Evolutionary conservation across 2,888 invertebrate genomes (phyloP).

Genomic region (Eulithis prunata): DNA sequence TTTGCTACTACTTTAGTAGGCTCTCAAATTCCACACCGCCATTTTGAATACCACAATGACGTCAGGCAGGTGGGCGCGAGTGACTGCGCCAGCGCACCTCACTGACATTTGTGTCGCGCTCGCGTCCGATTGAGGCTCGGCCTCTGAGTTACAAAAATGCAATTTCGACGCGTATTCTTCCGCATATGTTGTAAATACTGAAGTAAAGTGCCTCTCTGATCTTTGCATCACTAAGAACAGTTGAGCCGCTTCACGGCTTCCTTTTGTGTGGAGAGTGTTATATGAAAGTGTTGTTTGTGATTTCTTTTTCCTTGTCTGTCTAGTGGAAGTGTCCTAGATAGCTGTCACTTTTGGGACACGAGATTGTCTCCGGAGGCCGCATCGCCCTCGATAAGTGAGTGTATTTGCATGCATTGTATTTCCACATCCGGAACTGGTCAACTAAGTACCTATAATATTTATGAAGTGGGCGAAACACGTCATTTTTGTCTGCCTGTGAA

Average conservation of each 20-base stretch:
- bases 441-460: conserved; percentile 37
- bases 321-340: conserved; percentile 75
- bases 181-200: conserved; percentile 69
- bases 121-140: conserved; percentile 76
- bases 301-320: conserved; percentile 71
- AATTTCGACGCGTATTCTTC: conserved; percentile 70
- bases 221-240: conserved; percentile 76
- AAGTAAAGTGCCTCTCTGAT: conserved; percentile 74
- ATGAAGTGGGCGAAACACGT: conserved; percentile 78
- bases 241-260: conserved; percentile 60
- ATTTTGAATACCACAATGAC: conserved; percentile 82
- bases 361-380: conserved; percentile 68
- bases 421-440: conserved; percentile 64
- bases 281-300: conserved; percentile 77
- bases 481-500: conserved; percentile 58
- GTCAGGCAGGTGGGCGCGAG: conserved; percentile 80
- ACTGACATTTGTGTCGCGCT: conserved; percentile 73
- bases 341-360: conserved; percentile 65
- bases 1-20: conserved; percentile 68
- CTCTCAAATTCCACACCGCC: conserved; percentile 81
- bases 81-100: conserved; percentile 71
- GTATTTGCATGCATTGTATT: conserved; percentile 70
- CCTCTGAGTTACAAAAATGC: conserved; percentile 74
- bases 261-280: conserved; percentile 70
- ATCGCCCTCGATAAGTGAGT: conserved; percentile 75